Base-by-base conservation (phyloP, 2,797 vertebrate species). In the Oreonectes daqikongensis region DNA sequence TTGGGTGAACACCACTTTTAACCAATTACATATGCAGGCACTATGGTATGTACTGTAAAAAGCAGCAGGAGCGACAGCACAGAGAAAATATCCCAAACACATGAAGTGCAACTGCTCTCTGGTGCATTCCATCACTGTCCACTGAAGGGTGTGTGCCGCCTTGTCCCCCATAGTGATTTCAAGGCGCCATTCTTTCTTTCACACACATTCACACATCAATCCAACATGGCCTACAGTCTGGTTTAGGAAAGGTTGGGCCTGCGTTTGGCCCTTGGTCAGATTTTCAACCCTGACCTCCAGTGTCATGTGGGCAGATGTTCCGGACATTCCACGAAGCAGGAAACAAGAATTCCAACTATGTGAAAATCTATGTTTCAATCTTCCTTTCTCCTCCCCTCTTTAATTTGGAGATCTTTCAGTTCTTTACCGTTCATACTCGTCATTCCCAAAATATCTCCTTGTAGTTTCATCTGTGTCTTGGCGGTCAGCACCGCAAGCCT, bases 231-330 rank as follows among this genome's bases (percentile, higher is more conserved):
- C 40, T 35, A 74, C 52, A 48, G 40, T 60, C 48, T 81, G 38
- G 20, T 65, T 79, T 50, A 63, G 76, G 81, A 59, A 75, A 83
- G 79, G 85, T 68, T 61, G 22, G 28, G 69, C 77, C 66, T 79
- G 78, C 14, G 69, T 85, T 61, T 72, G 85, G 81, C 85, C 81
- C 32, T 77, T 82, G 75, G 75, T 71, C 68, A 70, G 42, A 75
- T 76, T 82, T 79, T 75, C 69, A 82, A 64, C 75, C 66, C 61
- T 86, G 87, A 90, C 87, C 89, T 84, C 50, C 72, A 87, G 84
- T 90, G 89, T 89, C 92, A 91, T 87, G 85, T 86, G 65, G 87
- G 89, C 91, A 93, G 89, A 92, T 92, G 91, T 90, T 92, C 70
- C 87, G 87, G 84, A 84, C 82, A 89, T 92, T 92, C 90, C 86